Evolutionary conservation across 2,113 vertebrate genomes (phyloP).

Genomic region (Orientallactaga bullata): DNA sequence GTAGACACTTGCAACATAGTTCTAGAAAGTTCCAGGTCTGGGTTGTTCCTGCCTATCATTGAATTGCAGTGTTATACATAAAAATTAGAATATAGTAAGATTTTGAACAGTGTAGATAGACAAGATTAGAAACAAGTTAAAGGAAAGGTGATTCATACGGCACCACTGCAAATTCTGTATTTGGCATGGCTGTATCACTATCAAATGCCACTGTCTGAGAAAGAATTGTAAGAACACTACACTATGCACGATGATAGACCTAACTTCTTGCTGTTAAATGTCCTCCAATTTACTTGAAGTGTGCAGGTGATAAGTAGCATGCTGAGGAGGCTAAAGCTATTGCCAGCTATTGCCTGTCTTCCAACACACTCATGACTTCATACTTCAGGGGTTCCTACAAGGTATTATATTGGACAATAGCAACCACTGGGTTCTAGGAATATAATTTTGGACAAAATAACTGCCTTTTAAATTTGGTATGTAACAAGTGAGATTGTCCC

Average conservation of each 20-base stretch:
- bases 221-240: neutral
- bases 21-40: conserved; percentile 14
- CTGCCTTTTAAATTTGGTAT: neutral
- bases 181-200: neutral
- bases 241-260: neutral
- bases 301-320: neutral
- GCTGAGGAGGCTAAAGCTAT: neutral
- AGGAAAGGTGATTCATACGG: neutral
- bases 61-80: conserved; percentile 8
- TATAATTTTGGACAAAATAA: conserved; percentile 11
- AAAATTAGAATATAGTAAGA: neutral
- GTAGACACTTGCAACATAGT: neutral
- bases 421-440: neutral
- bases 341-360: neutral
- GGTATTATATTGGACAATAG: neutral
- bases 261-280: neutral
- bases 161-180: neutral
- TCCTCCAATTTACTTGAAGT: neutral
- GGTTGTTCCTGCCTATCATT: neutral
- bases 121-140: neutral
- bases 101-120: neutral
- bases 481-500: neutral
- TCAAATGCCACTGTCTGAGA: neutral
- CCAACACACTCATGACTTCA: neutral
- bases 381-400: neutral